Conservation (phyloP, 2,113 vertebrate genomes). For the Porphyrio hochstetteri region DNA sequence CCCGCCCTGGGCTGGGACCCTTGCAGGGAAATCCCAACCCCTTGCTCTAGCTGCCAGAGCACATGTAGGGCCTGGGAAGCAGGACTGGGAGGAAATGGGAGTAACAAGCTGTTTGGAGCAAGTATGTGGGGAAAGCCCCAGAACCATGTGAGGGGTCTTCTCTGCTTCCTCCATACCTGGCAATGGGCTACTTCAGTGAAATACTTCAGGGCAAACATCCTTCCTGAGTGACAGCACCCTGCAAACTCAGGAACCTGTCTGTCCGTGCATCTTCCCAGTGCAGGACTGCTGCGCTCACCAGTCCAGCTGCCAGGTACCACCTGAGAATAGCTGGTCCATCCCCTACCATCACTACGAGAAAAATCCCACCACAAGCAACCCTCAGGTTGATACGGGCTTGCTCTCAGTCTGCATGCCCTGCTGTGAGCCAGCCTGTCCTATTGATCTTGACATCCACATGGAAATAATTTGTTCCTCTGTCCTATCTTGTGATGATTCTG, state of each 20-base stretch:
- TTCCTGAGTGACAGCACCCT: rapidly evolving
- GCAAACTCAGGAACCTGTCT: background rate
- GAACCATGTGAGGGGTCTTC: rapidly evolving
- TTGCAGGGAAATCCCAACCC: background rate
- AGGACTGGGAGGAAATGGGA: background rate
- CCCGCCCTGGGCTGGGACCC: background rate
- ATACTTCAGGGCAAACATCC: background rate
- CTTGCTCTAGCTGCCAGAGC: background rate
- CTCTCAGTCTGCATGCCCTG: background rate
- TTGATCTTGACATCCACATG: background rate
- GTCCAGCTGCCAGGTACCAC: background rate
- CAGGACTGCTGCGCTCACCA: background rate
- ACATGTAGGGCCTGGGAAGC: background rate
- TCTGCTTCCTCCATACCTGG: background rate
- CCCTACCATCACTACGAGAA: rapidly evolving
- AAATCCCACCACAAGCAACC: background rate
- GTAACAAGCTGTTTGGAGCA: background rate
- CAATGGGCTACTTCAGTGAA: background rate
- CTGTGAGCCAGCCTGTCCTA: background rate
- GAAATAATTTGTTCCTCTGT: background rate
- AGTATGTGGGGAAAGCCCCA: background rate
- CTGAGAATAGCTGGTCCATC: background rate
- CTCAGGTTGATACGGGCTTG: background rate
- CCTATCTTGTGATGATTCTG: background rate
- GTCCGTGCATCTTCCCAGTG: background rate